Evolutionary conservation across 2,113 vertebrate genomes (phyloP).

Genomic region (Microtus ochrogaster): DNA sequence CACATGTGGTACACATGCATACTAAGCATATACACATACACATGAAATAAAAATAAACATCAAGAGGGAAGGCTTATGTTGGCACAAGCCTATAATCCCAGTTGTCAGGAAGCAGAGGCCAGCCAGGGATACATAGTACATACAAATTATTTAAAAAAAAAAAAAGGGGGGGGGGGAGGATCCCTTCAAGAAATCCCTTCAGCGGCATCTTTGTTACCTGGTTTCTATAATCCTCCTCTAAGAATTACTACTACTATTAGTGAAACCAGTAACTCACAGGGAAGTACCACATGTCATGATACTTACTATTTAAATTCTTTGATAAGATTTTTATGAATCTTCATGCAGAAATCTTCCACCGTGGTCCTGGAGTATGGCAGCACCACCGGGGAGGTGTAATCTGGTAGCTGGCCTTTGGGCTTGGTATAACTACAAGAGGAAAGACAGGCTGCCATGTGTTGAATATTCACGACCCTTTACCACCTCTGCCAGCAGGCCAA

Average conservation of each 20-base stretch:
- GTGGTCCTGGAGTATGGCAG: conserved; percentile 92
- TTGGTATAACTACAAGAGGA: conserved; percentile 94
- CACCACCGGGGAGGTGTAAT: conserved; percentile 97
- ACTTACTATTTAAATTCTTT: conserved; percentile 99
- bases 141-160: no score
- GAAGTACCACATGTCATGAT: not conserved
- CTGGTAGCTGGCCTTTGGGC: conserved; percentile 99
- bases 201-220: not conserved
- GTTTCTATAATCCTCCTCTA: conserved; percentile 4
- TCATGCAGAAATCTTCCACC: conserved; percentile 98
- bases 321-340: conserved; percentile 99
- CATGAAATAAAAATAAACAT: not conserved
- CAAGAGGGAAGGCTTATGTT: not conserved
- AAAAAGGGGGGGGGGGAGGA: fast-evolving
- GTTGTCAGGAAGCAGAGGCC: not conserved
- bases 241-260: conserved; percentile 5
- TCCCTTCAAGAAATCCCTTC: not conserved
- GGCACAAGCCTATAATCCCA: not conserved
- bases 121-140: not conserved
- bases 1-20: not conserved
- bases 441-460: not conserved
- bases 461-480: not conserved
- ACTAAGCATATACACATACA: not conserved
- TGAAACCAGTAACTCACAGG: not conserved
- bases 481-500: not conserved